Evolutionary conservation across 2,888 invertebrate species (phyloP), one percentile per base, ranked within the genome.

Genomic region (Camponotus fellah): DNA sequence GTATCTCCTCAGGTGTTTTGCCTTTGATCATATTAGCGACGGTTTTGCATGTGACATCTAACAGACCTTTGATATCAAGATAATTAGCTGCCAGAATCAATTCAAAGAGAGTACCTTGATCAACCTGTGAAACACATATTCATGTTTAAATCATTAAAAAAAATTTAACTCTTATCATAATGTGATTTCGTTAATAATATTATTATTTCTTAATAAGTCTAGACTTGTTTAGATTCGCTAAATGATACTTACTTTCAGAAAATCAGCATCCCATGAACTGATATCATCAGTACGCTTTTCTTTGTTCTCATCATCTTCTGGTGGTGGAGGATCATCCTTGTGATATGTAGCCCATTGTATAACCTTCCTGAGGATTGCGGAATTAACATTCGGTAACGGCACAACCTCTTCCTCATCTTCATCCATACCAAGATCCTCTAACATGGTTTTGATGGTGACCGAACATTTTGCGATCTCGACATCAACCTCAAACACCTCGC

Each of bases 221-320:
- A n/a, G 2, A 62, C 4, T 10, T 71, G 8, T 53, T 58, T 37
- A 9, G 6, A 71, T 74, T 64, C 6, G 34, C 9, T 8, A 21
- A 21, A 21, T 2, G n/a, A 58, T 71, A 77, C n/a, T 76, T 85
- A 93, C 94, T 96, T 99, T 99, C 10, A 99, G 95, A 93, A 99
- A 99, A 95, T 99, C 99, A 0, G 99, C 98, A 96, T 99, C 99
- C 99, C 99, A 99, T 0, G 99, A 98, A 37, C 98, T 98, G 90
- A 99, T 99, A 94, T 99, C 99, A 94, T 99, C 99, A 0, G 99
- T 99, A n/a, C 99, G 96, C 93, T 99, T 99, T 94, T 99, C 99
- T 95, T 98, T 98, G 95, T 98, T 99, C 94, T 99, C 99, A 93
- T 99, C 99, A 92, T 99, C 99, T 95, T 99, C 99, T 10, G 99